Conservation (phyloP, 2,113 vertebrate species). For the Hippotragus niger region DNA sequence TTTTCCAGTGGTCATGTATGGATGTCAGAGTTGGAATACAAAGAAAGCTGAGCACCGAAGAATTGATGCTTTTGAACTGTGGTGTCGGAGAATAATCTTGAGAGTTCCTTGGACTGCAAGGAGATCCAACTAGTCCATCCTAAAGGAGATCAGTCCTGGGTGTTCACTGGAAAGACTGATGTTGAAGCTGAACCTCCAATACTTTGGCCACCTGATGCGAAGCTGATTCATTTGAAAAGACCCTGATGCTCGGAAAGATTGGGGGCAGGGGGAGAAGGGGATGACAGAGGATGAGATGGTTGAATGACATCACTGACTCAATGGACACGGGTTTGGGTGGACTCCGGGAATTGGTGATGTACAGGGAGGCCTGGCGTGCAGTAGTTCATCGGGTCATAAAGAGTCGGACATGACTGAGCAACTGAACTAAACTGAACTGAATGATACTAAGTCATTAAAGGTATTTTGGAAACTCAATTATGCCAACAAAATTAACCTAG, state of each 20-base stretch:
- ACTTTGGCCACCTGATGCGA: not conserved
- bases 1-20: not conserved
- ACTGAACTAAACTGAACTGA: not conserved
- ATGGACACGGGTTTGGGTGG: not conserved
- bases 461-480: not conserved
- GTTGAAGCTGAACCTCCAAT: not conserved
- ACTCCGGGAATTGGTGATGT: not conserved
- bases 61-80: not conserved
- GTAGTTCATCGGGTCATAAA: accelerated
- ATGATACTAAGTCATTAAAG: not conserved
- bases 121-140: not conserved
- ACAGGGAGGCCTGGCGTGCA: not conserved
- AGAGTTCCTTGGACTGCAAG: not conserved
- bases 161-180: not conserved
- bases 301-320: not conserved
- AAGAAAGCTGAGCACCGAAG: accelerated
- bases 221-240: not conserved
- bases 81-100: not conserved
- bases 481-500: not conserved
- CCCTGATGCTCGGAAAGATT: not conserved
- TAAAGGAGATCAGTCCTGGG: not conserved
- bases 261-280: not conserved
- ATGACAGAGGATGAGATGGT: not conserved
- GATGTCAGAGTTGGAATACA: not conserved
- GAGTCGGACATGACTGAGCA: accelerated